Evolutionary conservation across 2,888 invertebrate species (phyloP).

Genomic region (Harpalus rufipes): DNA sequence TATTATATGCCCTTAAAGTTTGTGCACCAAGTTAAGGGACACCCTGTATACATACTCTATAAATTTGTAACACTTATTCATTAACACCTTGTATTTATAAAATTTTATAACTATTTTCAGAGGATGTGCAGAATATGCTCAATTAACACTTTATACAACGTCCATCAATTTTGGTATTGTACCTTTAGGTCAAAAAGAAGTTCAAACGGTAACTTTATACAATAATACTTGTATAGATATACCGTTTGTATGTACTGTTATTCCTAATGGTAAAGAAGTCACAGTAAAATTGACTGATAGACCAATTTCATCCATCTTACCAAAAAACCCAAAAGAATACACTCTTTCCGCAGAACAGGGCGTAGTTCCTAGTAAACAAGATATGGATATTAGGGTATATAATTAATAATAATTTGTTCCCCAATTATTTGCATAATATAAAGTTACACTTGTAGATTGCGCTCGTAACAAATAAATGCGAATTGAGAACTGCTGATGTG

Average conservation of each 20-base stretch:
- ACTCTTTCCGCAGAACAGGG: conserved; percentile 78
- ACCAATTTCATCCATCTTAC: conserved; percentile 72
- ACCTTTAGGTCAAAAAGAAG: conserved; percentile 78
- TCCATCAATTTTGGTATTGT: conserved; percentile 80
- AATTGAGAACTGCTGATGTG: conserved; percentile 74
- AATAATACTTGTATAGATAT: conserved; percentile 78
- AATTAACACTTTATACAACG: conserved; percentile 79
- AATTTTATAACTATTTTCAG: conserved; percentile 77
- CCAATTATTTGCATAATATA: neutral
- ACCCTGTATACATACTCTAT: no score
- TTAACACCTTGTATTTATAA: no score
- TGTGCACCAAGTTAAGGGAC: no score
- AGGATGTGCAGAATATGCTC: conserved; percentile 82
- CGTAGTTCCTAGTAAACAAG: conserved; percentile 73
- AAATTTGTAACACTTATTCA: no score
- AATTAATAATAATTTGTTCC: no score
- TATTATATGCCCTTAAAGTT: no score
- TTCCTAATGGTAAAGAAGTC: conserved; percentile 80
- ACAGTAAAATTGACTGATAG: conserved; percentile 76
- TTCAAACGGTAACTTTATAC: conserved; percentile 69
- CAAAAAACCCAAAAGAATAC: conserved; percentile 80
- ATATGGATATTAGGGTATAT: conserved; percentile 76
- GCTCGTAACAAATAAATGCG: conserved; percentile 77
- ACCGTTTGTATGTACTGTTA: conserved; percentile 77
- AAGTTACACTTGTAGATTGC: conserved; percentile 77